These are phyloP conservation scores for Pristionchus maxplancki DNA, from an alignment of 2,888 invertebrate species.

Conservation along the genomic window DNA sequence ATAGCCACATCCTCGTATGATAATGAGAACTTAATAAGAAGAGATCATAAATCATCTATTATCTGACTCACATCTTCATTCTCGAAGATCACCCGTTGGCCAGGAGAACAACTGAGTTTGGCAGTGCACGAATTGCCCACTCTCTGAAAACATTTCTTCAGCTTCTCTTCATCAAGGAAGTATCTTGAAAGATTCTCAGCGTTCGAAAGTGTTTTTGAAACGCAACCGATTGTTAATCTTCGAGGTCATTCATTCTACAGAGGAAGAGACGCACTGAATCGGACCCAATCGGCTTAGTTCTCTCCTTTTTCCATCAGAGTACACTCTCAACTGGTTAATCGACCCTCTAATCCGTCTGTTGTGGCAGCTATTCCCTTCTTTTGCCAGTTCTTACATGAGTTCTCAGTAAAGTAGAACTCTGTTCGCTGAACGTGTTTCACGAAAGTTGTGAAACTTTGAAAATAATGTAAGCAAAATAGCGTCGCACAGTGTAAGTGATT, in stretches of 20 bases:
- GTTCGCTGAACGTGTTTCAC: neutral
- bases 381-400: neutral
- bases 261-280: neutral
- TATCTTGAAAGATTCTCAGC: neutral
- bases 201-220: neutral
- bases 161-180: neutral
- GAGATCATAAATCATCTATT: neutral
- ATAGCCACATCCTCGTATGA: neutral
- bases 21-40: neutral
- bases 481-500: neutral
- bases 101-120: neutral
- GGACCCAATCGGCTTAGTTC: constrained; percentile 30
- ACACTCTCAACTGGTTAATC: neutral
- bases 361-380: neutral
- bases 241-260: constrained; percentile 10
- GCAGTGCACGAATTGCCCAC: neutral
- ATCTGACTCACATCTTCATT: neutral
- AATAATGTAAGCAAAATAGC: neutral
- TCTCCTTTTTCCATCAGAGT: constrained; percentile 7
- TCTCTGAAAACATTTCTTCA: neutral
- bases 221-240: neutral
- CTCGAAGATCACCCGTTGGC: neutral
- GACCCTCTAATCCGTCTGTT: constrained; percentile 3
- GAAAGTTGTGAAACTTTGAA: too few relatives aligned
- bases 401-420: neutral